phyloP scores from a whole-genome alignment of 2,888 invertebrate genomes.

The Pardosa pseudoannulata region DNA sequence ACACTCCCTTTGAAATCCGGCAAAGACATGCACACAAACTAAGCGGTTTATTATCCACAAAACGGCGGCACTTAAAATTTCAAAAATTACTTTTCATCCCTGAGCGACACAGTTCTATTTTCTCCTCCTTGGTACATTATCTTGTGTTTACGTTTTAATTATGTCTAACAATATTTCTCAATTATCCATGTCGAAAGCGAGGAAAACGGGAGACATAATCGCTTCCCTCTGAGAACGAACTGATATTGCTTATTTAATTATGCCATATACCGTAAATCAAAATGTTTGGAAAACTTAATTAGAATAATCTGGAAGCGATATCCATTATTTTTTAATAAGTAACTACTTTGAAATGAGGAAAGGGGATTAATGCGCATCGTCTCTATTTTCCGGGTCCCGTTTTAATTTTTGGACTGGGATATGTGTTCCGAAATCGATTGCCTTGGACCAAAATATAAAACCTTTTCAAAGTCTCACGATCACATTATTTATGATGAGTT shows the following conservation, averaged over 20 bases:
- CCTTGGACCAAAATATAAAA: background rate
- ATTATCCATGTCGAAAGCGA: background rate
- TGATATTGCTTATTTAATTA: background rate
- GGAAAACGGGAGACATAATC: background rate
- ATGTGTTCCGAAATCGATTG: background rate
- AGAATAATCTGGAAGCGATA: conserved; percentile 2
- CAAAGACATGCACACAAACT: too few species aligned
- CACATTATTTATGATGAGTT: too few species aligned
- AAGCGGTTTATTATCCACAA: too few species aligned
- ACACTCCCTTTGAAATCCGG: too few species aligned
- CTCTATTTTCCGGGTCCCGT: background rate
- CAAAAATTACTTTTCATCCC: too few species aligned
- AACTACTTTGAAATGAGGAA: background rate
- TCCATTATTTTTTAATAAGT: background rate
- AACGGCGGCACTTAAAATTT: too few species aligned
- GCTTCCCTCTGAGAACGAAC: background rate
- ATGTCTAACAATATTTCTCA: background rate
- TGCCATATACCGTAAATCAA: background rate
- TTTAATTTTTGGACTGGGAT: background rate
- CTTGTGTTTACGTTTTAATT: background rate
- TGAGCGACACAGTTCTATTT: background rate
- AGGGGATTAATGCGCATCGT: background rate
- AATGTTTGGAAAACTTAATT: conserved; percentile 1
- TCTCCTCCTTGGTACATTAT: background rate
- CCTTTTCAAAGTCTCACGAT: background rate